Evolutionary conservation across 2,113 vertebrate genomes (phyloP).

Genomic region (Vidua macroura): DNA sequence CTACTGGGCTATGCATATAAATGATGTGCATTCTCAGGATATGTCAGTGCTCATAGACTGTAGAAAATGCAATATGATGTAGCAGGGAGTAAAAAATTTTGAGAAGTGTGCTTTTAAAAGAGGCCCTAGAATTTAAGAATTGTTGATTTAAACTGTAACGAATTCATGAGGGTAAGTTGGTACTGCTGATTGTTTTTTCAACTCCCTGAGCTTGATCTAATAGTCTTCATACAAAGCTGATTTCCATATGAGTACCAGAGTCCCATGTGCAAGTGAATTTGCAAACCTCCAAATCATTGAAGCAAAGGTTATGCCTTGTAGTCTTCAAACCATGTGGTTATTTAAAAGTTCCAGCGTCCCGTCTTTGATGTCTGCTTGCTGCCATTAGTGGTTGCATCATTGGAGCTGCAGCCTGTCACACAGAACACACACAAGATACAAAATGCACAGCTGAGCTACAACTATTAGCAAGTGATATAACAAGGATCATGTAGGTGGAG

Average conservation of each 20-base stretch:
- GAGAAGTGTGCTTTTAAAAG: background rate
- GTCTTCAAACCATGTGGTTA: background rate
- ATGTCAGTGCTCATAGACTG: background rate
- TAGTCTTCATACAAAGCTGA: background rate
- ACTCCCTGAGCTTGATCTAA: background rate
- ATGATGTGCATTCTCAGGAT: background rate
- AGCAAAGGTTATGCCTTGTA: background rate
- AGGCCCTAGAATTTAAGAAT: background rate
- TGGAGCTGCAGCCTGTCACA: background rate
- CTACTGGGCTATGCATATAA: background rate
- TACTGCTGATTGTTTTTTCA: background rate
- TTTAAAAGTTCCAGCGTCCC: background rate
- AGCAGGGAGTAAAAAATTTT: background rate
- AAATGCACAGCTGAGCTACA: background rate
- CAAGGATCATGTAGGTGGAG: conserved; percentile 47
- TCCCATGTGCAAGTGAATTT: background rate
- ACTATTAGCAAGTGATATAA: conserved; percentile 32
- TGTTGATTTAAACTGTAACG: background rate
- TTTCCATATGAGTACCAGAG: background rate
- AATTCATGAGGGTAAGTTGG: background rate
- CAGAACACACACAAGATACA: background rate
- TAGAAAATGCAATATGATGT: background rate
- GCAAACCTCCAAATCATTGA: background rate
- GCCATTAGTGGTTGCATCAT: background rate
- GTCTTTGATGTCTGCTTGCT: background rate